Conservation (phyloP, 2,888 invertebrate genomes). For the Poecilus cupreus region DNA sequence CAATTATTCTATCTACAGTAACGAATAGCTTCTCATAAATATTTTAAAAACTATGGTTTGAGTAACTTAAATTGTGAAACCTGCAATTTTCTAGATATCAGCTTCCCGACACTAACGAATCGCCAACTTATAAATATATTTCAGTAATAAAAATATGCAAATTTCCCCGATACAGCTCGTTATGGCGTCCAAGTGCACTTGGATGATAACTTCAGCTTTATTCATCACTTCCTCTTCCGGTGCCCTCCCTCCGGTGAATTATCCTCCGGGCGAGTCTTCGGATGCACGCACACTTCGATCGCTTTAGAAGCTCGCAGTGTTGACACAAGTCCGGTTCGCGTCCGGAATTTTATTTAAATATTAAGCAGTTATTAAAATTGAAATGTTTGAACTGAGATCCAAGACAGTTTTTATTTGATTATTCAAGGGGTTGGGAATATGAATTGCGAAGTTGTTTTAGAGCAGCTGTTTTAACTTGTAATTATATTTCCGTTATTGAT, state of each 20-base stretch:
- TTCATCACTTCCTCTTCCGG: slow-evolving; percentile 29
- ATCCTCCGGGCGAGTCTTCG: slow-evolving; percentile 1
- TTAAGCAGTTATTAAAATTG: slow-evolving; percentile 47
- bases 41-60: no score
- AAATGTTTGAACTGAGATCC: slow-evolving; percentile 36
- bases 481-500: no score
- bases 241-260: not conserved
- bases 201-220: slow-evolving; percentile 36
- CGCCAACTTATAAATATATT: not conserved
- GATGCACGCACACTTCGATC: slow-evolving; percentile 32
- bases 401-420: slow-evolving; percentile 39
- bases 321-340: slow-evolving; percentile 26
- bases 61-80: no score
- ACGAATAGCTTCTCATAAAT: no score
- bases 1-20: no score
- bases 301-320: no score
- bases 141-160: slow-evolving; percentile 24
- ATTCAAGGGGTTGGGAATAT: slow-evolving; percentile 21
- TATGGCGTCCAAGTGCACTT: slow-evolving; percentile 15
- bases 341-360: slow-evolving; percentile 46
- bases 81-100: no score
- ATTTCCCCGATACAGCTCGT: slow-evolving; percentile 25
- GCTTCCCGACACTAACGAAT: no score
- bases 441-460: not conserved
- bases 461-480: no score